Evolutionary conservation across 2,888 invertebrate genomes (phyloP).

Genomic region (Thereva unica): DNA sequence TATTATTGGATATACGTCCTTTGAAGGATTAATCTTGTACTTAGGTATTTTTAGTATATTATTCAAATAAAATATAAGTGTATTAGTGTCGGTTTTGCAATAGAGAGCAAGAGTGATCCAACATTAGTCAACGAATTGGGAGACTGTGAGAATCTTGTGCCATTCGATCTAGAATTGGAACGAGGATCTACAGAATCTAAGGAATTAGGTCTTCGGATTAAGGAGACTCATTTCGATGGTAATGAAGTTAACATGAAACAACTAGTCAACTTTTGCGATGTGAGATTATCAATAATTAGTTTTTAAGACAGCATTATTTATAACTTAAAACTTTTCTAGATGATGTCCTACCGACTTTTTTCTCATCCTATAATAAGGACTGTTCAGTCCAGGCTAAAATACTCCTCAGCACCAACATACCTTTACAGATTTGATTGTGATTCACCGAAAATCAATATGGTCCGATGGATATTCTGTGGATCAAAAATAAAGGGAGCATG

Average conservation of each 20-base stretch:
- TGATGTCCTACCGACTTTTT: slow-evolving; percentile 52
- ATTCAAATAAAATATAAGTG: neutral
- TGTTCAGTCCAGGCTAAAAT: slow-evolving; percentile 47
- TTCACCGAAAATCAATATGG: slow-evolving; percentile 47
- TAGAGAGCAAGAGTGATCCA: slow-evolving; percentile 46
- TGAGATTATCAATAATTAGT: slow-evolving; percentile 5
- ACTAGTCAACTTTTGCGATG: slow-evolving; percentile 8
- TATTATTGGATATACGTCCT: slow-evolving; percentile 53
- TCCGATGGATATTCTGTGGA: slow-evolving; percentile 46
- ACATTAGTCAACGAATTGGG: slow-evolving; percentile 52
- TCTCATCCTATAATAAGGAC: slow-evolving; percentile 55
- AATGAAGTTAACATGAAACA: slow-evolving; percentile 36
- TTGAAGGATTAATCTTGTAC: slow-evolving; percentile 55
- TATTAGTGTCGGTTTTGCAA: neutral
- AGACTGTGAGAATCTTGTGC: slow-evolving; percentile 50
- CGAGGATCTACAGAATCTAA: slow-evolving; percentile 44
- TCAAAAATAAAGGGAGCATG: slow-evolving; percentile 50
- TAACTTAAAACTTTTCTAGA: slow-evolving; percentile 42
- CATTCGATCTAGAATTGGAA: slow-evolving; percentile 48
- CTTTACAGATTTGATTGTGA: slow-evolving; percentile 56
- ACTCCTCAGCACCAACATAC: slow-evolving; percentile 51
- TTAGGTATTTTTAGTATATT: slow-evolving; percentile 45
- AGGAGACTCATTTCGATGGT: slow-evolving; percentile 50
- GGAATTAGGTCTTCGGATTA: slow-evolving; percentile 48
- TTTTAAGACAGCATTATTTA: neutral